phyloP scores from a whole-genome alignment of 1,140 invertebrate species.

The Drosophila simulans region DNA sequence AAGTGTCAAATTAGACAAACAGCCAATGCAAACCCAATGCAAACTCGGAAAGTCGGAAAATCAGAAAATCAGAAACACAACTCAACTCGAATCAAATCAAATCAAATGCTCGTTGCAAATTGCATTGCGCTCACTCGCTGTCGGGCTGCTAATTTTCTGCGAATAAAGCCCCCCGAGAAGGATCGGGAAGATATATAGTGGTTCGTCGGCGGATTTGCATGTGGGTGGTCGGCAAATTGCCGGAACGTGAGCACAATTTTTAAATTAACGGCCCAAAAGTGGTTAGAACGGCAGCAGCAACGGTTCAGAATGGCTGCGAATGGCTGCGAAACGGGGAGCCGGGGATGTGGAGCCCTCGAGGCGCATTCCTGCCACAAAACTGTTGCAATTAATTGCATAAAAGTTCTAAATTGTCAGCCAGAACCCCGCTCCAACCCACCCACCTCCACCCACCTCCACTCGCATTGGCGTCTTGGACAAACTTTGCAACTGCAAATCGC shows the following conservation, averaged over 20 bases:
- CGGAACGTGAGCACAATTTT: conserved; percentile 82
- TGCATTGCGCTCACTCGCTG: conserved; percentile 46
- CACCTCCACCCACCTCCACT: not conserved
- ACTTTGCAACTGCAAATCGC: conserved; percentile 46
- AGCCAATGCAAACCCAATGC: conserved; percentile 54
- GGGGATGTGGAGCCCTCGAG: conserved; percentile 15
- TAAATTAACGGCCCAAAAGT: conserved; percentile 78
- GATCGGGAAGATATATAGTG: conserved; percentile 34
- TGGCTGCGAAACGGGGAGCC: not conserved
- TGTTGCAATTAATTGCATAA: conserved; percentile 81
- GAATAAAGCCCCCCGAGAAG: conserved; percentile 39
- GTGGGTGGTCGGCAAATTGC: conserved; percentile 83
- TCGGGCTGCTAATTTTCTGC: conserved; percentile 66
- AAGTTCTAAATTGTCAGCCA: conserved; percentile 74
- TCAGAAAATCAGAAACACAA: not conserved
- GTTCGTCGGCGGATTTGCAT: conserved; percentile 60
- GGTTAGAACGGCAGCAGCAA: conserved; percentile 65
- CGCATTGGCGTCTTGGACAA: conserved; percentile 59
- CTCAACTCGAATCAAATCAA: conserved; percentile 40
- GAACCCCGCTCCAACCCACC: conserved; percentile 1
- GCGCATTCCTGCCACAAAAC: conserved; percentile 74
- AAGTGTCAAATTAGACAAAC: conserved; percentile 81
- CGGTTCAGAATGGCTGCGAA: conserved; percentile 7
- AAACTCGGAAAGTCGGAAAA: conserved; percentile 22
- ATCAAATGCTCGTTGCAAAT: conserved; percentile 62